Evolutionary conservation across 1,140 invertebrate species (phyloP), one percentile per base, ranked within the genome.

Genomic region (Cyphomyrmex costatus): DNA sequence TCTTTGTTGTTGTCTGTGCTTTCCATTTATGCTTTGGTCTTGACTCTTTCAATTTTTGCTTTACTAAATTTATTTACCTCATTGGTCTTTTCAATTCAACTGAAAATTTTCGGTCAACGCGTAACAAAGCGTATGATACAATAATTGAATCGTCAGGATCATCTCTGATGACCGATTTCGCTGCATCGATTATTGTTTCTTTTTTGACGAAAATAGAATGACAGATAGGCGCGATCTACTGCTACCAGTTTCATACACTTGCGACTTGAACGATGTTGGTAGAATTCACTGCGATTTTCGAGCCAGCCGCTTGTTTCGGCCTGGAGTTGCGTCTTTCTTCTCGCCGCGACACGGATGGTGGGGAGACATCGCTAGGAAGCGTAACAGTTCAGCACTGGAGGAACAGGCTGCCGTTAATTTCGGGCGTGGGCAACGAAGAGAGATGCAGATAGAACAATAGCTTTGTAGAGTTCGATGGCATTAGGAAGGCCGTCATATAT

Each of bases 321-420:
- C 36, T 19, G 58, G 36, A 78, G 71, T 21, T 56, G 51, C 24
- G 76, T 78, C 76, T 78, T 78, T 78, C 76, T 65, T 78, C 76
- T 78, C 76, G 42, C 76, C 76, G 76, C 76, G 73, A 42, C 53
- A 12, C 63, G 61, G n/a, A 78, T 65, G 24, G 60, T 49, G 36
- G 60, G 60, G 76, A 14, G 36, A 49, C 7, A 3, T 21, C 30
- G 56, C 53, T 65, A 63, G 76, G 76, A 65, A 78, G 33, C 53
- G n/a, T 76, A 60, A 78, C 36, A 78, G 36, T 46, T n/a, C 58
- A 30, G 58, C 78, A 49, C 65, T 19, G 65, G 49, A 68, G 61
- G 42, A 56, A 56, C 63, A 46, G 66, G 14, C 12, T 46, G 74
- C 76, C 60, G 60, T 78, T 19, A 78, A 78, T 78, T 78, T 78